These are phyloP conservation scores for Lissonota sp. DNA, from an alignment of 2,888 invertebrate species.

Conservation along the genomic window DNA sequence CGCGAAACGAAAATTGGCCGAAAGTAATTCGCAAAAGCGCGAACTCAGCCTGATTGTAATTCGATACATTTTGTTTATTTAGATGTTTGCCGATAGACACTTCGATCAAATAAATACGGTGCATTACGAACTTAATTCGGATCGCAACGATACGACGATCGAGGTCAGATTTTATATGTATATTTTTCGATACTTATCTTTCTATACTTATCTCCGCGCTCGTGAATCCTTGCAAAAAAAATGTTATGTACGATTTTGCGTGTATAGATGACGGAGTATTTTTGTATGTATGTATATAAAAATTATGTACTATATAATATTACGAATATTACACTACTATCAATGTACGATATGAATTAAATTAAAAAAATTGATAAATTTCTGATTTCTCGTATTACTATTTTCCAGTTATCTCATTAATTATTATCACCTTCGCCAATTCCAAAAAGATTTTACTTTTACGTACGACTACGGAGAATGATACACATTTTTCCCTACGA, in stretches of 20 bases:
- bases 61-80: too few species aligned
- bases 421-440: background rate
- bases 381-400: background rate
- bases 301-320: conserved; percentile 27
- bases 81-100: background rate
- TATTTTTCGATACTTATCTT: conserved; percentile 58
- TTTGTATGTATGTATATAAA: conserved; percentile 47
- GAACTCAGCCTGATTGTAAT: too few species aligned
- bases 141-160: background rate
- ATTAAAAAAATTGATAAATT: background rate
- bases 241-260: background rate
- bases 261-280: background rate
- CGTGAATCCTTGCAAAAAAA: conserved; percentile 47
- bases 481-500: background rate
- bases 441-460: too few species aligned
- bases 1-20: too few species aligned
- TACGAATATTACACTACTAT: conserved; percentile 14
- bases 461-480: background rate
- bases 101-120: background rate
- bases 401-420: background rate
- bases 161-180: conserved; percentile 46
- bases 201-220: conserved; percentile 38
- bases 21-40: too few species aligned
- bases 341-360: background rate
- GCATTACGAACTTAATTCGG: conserved; percentile 12